These are phyloP conservation scores for Cariama cristata DNA, from an alignment of 2,113 vertebrate species.

Conservation along the genomic window DNA sequence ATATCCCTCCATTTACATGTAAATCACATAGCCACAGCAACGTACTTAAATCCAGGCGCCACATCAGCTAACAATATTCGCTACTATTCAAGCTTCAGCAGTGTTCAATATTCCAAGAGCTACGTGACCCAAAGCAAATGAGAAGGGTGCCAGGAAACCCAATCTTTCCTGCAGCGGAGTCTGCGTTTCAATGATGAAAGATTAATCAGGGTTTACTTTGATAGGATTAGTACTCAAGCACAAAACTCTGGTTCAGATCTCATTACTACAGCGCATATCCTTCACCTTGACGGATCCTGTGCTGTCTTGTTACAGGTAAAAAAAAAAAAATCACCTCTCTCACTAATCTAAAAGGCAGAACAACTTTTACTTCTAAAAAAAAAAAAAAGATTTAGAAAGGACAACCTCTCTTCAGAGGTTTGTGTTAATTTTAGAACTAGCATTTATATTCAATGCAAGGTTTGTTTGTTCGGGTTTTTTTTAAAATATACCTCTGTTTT, in stretches of 20 bases:
- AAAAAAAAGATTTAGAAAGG: neutral
- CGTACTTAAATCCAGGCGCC: conserved; percentile 40
- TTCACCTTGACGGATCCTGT: conserved; percentile 52
- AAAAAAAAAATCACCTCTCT: neutral
- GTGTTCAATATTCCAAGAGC: conserved; percentile 48
- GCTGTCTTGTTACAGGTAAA: neutral
- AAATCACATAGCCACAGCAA: conserved; percentile 49
- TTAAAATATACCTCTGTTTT: neutral
- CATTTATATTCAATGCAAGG: neutral
- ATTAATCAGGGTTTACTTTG: conserved; percentile 71
- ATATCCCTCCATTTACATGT: conserved; percentile 43
- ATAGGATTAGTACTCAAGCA: conserved; percentile 73
- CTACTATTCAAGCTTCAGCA: conserved; percentile 30
- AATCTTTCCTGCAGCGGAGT: conserved; percentile 49
- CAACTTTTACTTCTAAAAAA: neutral
- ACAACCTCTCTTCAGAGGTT: neutral
- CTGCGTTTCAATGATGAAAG: conserved; percentile 48
- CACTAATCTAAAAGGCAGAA: conserved; percentile 7
- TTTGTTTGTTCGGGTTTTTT: neutral
- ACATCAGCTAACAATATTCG: conserved; percentile 36
- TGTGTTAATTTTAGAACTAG: neutral
- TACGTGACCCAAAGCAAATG: conserved; percentile 61
- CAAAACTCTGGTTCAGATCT: conserved; percentile 55
- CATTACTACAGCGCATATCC: conserved; percentile 47
- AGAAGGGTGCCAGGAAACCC: conserved; percentile 69